Evolutionary conservation across 1,140 invertebrate species (phyloP).

Genomic region (Panonychus citri): DNA sequence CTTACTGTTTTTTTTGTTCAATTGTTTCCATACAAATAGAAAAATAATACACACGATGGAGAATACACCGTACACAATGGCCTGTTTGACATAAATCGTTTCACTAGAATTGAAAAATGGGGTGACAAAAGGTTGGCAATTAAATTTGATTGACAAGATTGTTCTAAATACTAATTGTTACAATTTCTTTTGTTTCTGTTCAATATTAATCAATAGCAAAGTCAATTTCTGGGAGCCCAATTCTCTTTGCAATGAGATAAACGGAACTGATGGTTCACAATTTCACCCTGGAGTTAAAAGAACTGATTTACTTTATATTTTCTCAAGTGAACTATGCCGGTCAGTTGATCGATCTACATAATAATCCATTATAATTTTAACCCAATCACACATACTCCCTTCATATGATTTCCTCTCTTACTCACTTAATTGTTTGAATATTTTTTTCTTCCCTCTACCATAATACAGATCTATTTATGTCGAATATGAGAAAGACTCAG

Average conservation of each 20-base stretch:
- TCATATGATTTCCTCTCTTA: not conserved
- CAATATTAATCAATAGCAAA: not conserved
- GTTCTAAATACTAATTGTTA: not conserved
- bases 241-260: conserved; percentile 16
- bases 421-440: not conserved
- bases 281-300: conserved; percentile 17
- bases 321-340: not conserved
- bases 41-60: not conserved
- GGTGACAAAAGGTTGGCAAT: not conserved
- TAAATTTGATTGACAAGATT: not conserved
- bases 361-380: not conserved
- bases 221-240: not conserved
- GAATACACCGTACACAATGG: not conserved
- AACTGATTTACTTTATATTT: not conserved
- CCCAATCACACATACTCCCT: not conserved
- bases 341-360: not conserved
- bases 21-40: too few relatives aligned
- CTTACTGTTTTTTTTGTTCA: too few relatives aligned
- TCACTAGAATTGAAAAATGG: not conserved
- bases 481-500: not conserved
- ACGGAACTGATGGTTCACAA: conserved; percentile 19
- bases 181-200: not conserved
- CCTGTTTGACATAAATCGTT: not conserved
- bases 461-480: not conserved
- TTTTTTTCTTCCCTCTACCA: not conserved